Base-by-base conservation (phyloP, 2,888 invertebrate genomes). In the Cephus runcator region DNA sequence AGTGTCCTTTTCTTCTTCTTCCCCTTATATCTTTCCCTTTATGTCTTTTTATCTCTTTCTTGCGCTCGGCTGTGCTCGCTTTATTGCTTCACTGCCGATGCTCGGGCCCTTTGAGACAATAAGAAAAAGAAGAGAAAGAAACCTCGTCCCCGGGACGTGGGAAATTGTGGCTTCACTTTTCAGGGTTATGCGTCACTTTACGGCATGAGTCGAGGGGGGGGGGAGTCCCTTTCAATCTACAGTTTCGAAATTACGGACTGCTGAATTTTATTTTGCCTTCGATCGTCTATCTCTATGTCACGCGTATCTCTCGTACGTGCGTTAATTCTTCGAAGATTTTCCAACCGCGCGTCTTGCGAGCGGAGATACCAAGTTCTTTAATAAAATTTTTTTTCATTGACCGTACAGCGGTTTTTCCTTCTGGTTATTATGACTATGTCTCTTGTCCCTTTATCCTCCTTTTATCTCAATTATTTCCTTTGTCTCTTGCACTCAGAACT, bases 11-110 rank as follows among this genome's bases (percentile, higher is more conserved):
- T 33, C 71, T 23, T 34, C 9, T 9, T 56, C 56, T 23, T 9
- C 56, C 9, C 23, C 56, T 56, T 56, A 6, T 23, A 23, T 56
- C 56, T 56, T 56, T 56, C 0, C 15, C 73, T 76, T 33, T 77
- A 74, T 75, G 69, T 81, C 75, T 34, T 71, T 77, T 34, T 74
- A 73, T 79, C 36, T 77, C 75, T 77, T 75, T 73, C 34, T 23
- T 69, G 73, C 76, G 40, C 73, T 78, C 68, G 31, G 34, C 30
- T 33, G 73, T 78, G 35, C 73, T 77, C 68, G 31, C 75, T 69
- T 76, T 75, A 71, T 73, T 68, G 77, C 79, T 79, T 56, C 9
- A 56, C 56, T 56, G 23, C 23, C 56, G 23, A 56, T 56, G 56
- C 23, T 23, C 6, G 6, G 15, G 23, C 23, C 40, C 40, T 40